Percentiles rank a stretch among this genome's conserved stretches.
phyloP scores from a whole-genome alignment of 1,140 invertebrate genomes.

The Theocolax elegans region DNA sequence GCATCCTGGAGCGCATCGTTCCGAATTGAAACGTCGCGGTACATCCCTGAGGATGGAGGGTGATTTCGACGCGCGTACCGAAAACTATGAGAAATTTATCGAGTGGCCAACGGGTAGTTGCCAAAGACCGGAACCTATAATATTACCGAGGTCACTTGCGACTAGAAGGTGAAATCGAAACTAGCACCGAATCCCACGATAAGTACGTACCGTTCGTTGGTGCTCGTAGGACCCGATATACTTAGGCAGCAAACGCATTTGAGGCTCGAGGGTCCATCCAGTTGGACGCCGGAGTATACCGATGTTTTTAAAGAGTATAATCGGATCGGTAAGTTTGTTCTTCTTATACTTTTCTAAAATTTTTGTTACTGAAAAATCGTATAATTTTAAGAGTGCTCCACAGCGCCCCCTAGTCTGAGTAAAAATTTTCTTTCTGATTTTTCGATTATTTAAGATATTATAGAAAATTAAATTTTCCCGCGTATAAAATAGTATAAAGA shows the following conservation, averaged over 20 bases:
- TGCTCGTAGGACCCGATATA: constrained; percentile 58
- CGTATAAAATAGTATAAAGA: too few species aligned
- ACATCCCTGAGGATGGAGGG: constrained; percentile 70
- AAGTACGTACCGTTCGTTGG: constrained; percentile 66
- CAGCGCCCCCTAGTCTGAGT: too few species aligned
- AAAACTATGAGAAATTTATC: constrained; percentile 68
- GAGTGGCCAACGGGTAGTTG: constrained; percentile 64
- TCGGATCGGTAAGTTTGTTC: constrained; percentile 48
- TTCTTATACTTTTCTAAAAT: constrained; percentile 10
- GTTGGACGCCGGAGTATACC: constrained; percentile 62
- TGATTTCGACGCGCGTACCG: constrained; percentile 64
- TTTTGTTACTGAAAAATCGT: too few species aligned
- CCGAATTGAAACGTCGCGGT: constrained; percentile 62
- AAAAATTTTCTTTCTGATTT: too few species aligned
- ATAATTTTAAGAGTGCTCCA: too few species aligned
- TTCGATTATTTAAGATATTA: too few species aligned
- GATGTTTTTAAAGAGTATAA: constrained; percentile 59
- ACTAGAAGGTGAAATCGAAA: constrained; percentile 67
- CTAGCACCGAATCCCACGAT: constrained; percentile 67
- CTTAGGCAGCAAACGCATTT: constrained; percentile 60
- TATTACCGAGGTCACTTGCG: constrained; percentile 65
- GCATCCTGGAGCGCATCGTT: constrained; percentile 61
- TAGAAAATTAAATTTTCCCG: too few species aligned
- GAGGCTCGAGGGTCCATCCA: constrained; percentile 62
- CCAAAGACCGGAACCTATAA: constrained; percentile 60